phyloP scores from a whole-genome alignment of 2,113 vertebrate genomes.

The Rynchops niger region DNA sequence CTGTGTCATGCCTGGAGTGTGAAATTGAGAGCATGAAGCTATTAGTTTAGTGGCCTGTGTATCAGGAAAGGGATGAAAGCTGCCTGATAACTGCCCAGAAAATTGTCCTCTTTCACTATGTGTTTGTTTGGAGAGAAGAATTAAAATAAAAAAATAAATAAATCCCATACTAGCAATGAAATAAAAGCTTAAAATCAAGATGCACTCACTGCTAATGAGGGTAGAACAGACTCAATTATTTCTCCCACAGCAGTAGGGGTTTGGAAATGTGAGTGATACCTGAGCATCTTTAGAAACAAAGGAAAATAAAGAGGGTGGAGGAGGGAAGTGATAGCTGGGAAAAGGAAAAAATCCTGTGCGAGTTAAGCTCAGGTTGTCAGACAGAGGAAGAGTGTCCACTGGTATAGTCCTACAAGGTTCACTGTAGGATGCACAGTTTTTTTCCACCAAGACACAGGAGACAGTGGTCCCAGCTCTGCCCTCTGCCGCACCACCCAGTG shows the following conservation, averaged over 20 bases:
- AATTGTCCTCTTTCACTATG: not conserved
- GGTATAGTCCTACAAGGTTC: not conserved
- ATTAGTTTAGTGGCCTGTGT: not conserved
- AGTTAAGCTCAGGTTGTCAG: not conserved
- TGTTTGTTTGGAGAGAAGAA: not conserved
- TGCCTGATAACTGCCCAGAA: not conserved
- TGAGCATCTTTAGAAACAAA: not conserved
- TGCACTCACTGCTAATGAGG: not conserved
- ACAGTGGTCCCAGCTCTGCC: not conserved
- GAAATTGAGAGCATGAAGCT: slow-evolving; percentile 14
- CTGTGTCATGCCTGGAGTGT: not conserved
- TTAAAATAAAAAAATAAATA: not conserved
- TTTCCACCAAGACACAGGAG: fast-evolving
- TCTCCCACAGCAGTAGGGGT: not conserved
- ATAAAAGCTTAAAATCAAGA: not conserved
- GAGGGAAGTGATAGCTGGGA: not conserved
- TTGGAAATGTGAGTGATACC: not conserved
- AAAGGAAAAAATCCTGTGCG: not conserved
- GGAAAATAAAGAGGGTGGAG: not conserved
- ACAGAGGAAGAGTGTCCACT: not conserved
- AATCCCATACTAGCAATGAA: not conserved
- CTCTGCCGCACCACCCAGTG: not conserved
- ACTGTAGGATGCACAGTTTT: not conserved
- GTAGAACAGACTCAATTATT: not conserved
- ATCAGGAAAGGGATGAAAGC: not conserved